phyloP scores from a whole-genome alignment of 2,888 invertebrate genomes.

The Dicyrtomina minuta region DNA sequence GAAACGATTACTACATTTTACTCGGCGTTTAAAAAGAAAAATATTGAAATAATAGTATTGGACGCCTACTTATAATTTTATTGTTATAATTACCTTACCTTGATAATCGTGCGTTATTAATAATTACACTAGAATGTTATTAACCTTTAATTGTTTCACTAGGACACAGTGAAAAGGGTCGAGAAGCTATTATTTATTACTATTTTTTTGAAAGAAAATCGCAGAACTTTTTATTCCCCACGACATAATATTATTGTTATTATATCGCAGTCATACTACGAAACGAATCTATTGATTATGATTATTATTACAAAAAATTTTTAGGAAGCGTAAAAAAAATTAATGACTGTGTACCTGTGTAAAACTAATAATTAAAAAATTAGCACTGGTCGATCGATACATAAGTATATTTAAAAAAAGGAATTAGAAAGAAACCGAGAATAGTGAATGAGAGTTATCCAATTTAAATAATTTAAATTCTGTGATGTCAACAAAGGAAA shows the following conservation, averaged over 20 bases:
- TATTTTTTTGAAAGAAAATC: background rate
- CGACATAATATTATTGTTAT: background rate
- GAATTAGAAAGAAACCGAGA: background rate
- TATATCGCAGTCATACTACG: constrained; percentile 7
- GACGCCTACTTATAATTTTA: too few species aligned
- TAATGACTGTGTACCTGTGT: constrained; percentile 24
- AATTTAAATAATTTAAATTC: constrained; percentile 15
- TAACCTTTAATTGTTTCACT: too few species aligned
- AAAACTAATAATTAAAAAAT: background rate
- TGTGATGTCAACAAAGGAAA: constrained; percentile 17
- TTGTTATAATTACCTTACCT: too few species aligned
- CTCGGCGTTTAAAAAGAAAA: too few species aligned
- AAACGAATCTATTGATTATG: background rate
- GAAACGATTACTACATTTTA: too few species aligned
- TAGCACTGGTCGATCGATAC: constrained; percentile 1
- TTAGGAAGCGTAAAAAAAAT: background rate
- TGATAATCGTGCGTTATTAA: too few species aligned
- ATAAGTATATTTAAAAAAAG: background rate
- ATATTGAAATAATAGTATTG: too few species aligned
- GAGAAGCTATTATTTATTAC: too few species aligned
- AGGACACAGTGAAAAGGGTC: too few species aligned
- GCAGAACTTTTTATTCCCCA: background rate
- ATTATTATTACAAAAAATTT: constrained; percentile 1
- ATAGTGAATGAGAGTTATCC: constrained; percentile 21
- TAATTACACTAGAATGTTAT: too few species aligned